phyloP scores from a whole-genome alignment of 2,888 invertebrate genomes.

The Leptogaster cylindrica region DNA sequence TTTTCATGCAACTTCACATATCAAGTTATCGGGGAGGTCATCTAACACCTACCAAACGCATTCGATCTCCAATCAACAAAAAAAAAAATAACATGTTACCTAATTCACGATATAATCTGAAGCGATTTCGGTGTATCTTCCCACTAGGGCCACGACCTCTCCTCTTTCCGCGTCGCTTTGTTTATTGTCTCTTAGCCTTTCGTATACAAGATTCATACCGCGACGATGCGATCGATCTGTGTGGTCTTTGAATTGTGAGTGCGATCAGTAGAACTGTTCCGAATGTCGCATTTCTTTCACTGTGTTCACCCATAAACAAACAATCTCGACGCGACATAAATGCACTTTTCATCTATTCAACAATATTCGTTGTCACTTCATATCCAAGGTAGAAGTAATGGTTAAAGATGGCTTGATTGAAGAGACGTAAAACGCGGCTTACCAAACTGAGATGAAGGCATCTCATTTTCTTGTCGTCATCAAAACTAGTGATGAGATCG shows the following conservation, averaged over 20 bases:
- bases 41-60: not conserved
- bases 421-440: too few species aligned
- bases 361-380: constrained; percentile 28
- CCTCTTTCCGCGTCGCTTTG: not conserved
- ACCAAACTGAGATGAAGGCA: too few species aligned
- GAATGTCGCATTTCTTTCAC: constrained; percentile 22
- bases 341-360: constrained; percentile 6
- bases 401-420: constrained; percentile 13
- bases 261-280: constrained; percentile 13
- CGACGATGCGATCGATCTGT: constrained; percentile 26
- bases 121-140: not conserved
- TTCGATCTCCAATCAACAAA: too few species aligned
- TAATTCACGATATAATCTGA: not conserved
- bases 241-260: constrained; percentile 22
- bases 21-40: not conserved
- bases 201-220: not conserved
- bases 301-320: constrained; percentile 18
- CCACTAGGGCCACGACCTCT: not conserved
- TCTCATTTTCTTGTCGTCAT: too few species aligned
- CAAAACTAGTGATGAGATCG: too few species aligned
- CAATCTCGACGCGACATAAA: not conserved
- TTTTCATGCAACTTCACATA: not conserved
- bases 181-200: constrained; percentile 19
- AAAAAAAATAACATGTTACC: too few species aligned
- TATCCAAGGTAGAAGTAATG: constrained; percentile 8